A percentile compares a stretch with the other conserved stretches of the same genome.
These are phyloP conservation scores for Drosophila nigrodunni DNA, from an alignment of 1,140 invertebrate species.

Conservation along the genomic window DNA sequence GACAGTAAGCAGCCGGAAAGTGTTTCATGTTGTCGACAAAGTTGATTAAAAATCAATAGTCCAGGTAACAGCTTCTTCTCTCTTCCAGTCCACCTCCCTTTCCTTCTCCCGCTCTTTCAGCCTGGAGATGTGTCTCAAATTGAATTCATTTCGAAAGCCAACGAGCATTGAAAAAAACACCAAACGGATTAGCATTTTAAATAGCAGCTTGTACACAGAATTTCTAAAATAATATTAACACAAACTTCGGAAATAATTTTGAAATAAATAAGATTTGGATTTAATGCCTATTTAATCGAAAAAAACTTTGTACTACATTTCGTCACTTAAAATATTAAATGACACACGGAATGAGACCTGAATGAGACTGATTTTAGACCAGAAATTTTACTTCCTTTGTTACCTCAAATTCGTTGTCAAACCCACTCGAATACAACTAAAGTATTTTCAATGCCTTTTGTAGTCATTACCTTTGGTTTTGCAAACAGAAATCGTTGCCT, in stretches of 20 bases:
- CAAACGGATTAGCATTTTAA: slow-evolving; percentile 73
- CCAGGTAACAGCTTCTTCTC: slow-evolving; percentile 5
- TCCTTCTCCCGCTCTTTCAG: background rate
- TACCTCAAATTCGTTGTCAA: slow-evolving; percentile 36
- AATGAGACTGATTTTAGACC: no score
- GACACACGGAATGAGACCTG: no score
- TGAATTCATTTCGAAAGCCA: slow-evolving; percentile 42
- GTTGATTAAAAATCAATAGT: slow-evolving; percentile 82
- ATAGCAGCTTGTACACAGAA: slow-evolving; percentile 47
- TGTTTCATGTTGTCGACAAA: slow-evolving; percentile 72
- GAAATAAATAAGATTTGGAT: no score
- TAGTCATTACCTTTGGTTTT: slow-evolving; percentile 39
- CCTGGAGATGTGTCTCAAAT: slow-evolving; percentile 46
- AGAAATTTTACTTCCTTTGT: slow-evolving; percentile 1
- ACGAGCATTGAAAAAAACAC: slow-evolving; percentile 48
- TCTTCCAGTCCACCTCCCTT: background rate
- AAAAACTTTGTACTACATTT: no score
- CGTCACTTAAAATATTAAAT: no score
- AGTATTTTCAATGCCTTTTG: slow-evolving; percentile 48
- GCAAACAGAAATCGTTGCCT: slow-evolving; percentile 42
- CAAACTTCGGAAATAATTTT: no score
- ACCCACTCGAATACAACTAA: background rate
- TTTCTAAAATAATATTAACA: no score
- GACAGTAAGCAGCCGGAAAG: slow-evolving; percentile 75
- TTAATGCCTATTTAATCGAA: no score